Conservation (phyloP, 2,113 vertebrate genomes). For the Enhydra lutris region DNA sequence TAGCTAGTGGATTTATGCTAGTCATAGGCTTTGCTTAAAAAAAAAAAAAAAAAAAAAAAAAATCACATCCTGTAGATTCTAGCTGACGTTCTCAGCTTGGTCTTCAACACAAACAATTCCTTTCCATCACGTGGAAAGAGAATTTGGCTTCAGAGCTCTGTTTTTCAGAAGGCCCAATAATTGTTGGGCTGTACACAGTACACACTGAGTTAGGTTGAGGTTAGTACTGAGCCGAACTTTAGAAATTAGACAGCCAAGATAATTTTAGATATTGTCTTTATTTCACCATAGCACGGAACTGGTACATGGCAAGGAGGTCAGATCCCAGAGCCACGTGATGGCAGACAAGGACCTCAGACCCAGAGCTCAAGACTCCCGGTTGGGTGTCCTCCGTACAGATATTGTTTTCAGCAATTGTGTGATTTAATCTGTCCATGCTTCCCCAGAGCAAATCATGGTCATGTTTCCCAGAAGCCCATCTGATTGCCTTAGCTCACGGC, state of each 20-base stretch:
- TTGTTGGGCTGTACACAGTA: neutral
- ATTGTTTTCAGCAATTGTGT: neutral
- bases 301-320: too few species aligned
- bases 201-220: neutral
- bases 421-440: neutral
- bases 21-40: neutral
- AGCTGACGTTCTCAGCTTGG: neutral
- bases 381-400: neutral
- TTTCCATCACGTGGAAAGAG: neutral
- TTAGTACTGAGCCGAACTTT: neutral
- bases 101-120: neutral
- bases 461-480: neutral
- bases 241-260: neutral
- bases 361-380: neutral
- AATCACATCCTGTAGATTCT: neutral
- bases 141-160: neutral
- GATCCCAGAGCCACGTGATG: fast-evolving
- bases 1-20: neutral
- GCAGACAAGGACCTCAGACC: neutral
- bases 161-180: neutral
- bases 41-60: constrained; percentile 4
- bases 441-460: neutral
- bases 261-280: neutral
- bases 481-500: neutral
- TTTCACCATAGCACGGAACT: neutral